Percentiles rank a stretch among this genome's conserved stretches.
Evolutionary conservation across 1,140 invertebrate genomes (phyloP).

Genomic region (Sipha flava): DNA sequence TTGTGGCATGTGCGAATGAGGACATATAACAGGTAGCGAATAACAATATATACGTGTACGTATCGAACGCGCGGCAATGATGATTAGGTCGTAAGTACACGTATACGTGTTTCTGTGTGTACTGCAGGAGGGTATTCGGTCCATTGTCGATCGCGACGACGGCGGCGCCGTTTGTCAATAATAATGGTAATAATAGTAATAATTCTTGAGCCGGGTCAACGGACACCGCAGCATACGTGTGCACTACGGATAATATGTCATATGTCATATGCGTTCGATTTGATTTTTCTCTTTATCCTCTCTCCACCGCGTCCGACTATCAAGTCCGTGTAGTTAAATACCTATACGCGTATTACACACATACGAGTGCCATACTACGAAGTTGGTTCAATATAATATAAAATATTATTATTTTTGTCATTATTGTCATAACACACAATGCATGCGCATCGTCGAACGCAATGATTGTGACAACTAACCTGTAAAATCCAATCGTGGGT

Average conservation of each 20-base stretch:
- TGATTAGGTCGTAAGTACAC: conserved; percentile 5
- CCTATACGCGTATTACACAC: too few relatives aligned
- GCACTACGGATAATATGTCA: too few relatives aligned
- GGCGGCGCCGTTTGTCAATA: neutral
- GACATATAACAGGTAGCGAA: conserved; percentile 7
- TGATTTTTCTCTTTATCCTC: neutral
- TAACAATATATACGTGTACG: neutral
- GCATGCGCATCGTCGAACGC: too few relatives aligned
- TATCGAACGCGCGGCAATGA: neutral
- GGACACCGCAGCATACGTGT: too few relatives aligned
- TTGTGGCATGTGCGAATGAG: neutral
- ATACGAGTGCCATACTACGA: too few relatives aligned
- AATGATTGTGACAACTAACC: too few relatives aligned
- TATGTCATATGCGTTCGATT: neutral
- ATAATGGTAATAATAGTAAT: neutral
- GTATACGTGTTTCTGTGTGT: neutral
- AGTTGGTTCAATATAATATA: too few relatives aligned
- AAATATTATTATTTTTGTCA: too few relatives aligned
- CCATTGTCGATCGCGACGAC: neutral
- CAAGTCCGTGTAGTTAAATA: too few relatives aligned
- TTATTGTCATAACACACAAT: too few relatives aligned
- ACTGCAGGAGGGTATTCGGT: neutral
- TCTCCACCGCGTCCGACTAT: too few relatives aligned
- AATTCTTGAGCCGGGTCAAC: neutral
- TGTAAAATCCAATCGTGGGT: too few relatives aligned